These are phyloP conservation scores for Peribatodes rhomboidaria DNA, from an alignment of 2,888 invertebrate genomes.

Conservation along the genomic window DNA sequence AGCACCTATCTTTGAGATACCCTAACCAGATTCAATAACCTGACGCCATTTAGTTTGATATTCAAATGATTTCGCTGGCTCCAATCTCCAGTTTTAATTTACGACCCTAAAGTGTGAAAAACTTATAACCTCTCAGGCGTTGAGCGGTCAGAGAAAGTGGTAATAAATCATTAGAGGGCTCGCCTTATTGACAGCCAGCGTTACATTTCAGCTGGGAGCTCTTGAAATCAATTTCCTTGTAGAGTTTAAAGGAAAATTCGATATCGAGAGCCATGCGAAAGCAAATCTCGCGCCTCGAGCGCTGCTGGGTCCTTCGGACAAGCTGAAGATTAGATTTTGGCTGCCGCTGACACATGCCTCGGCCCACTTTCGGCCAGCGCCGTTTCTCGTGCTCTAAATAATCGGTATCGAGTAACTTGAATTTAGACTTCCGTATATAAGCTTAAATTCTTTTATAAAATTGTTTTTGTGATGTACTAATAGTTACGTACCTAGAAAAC, in stretches of 20 bases:
- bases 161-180: constrained; percentile 66
- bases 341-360: constrained; percentile 69
- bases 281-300: constrained; percentile 57
- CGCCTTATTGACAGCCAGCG: constrained; percentile 67
- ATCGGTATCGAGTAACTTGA: constrained; percentile 40
- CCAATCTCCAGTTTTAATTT: constrained; percentile 36
- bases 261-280: constrained; percentile 57
- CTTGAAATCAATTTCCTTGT: constrained; percentile 79
- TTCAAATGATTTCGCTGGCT: constrained; percentile 14
- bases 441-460: not conserved
- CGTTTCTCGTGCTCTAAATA: constrained; percentile 50
- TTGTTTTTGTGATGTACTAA: too few species aligned
- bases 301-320: constrained; percentile 68
- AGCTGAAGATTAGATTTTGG: constrained; percentile 78
- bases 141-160: constrained; percentile 54
- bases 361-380: constrained; percentile 52
- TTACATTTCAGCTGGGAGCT: constrained; percentile 67
- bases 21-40: not conserved
- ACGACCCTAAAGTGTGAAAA: constrained; percentile 45
- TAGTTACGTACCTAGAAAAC: too few species aligned
- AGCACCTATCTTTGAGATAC: not conserved
- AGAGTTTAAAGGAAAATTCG: constrained; percentile 70
- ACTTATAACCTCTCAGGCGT: constrained; percentile 55
- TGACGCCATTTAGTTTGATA: not conserved
- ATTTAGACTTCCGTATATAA: not conserved